Base-by-base conservation (phyloP, 1,140 invertebrate species). In the Drosophila miranda region DNA sequence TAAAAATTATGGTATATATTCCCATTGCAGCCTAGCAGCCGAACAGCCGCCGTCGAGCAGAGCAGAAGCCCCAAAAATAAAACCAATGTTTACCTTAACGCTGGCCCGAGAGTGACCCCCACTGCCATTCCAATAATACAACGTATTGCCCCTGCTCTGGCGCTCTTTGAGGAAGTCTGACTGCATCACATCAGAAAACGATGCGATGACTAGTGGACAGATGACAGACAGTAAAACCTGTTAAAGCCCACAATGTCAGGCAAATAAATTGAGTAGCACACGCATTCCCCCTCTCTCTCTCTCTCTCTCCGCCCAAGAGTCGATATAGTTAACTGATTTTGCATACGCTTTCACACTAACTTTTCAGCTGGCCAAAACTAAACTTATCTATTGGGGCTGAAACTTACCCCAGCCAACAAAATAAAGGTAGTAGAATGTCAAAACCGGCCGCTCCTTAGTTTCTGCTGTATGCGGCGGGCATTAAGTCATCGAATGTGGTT, bases 111-210 rank as follows among this genome's bases (percentile, higher is more conserved):
- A 68, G 48, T 68, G 64, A 62, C 49, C 64, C 64, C 46, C 30
- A 34, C 30, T 68, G 64, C 68, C 64, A 68, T 68, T 68, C 9
- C 30, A 30, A 30, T 30, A 30, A 11, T 34, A 34, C 9, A 68
- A 67, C 62, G 67, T 68, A 63, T 68, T 63, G 48, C 64, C 66
- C 62, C 62, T 68, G 68, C 55, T 48, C 55, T 68, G 68, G 62
- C 46, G 6, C 8, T 41, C 41, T 52, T 52, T 49, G 26, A 58
- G 21, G 23, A 60, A 60, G 46, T 23, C 55, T 57, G 14, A 26
- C 44, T 57, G 55, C 55, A 57, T 43, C 28, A 34, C 30, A 34
- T 34, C 30, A 34, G 9, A 34, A 34, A 34, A 34, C 30, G 30
- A 34, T 34, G 16, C 26, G 42, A 21, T 56, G 43, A 38, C 30